Base-by-base conservation (phyloP, 2,113 vertebrate species). In the Silurus asotus region DNA sequence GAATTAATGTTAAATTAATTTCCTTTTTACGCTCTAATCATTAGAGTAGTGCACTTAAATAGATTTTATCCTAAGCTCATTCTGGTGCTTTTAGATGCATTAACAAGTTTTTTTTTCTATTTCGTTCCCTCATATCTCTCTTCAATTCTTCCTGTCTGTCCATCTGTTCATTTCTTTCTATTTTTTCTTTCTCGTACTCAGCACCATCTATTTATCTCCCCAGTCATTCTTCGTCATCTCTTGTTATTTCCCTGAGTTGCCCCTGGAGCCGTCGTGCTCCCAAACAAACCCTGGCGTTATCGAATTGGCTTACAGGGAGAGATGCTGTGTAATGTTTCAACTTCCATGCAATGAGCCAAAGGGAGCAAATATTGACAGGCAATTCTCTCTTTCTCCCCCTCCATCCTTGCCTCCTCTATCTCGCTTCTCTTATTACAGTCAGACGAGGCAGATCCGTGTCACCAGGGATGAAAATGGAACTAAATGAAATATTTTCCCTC, bases 291-390 rank as follows among this genome's bases (percentile, higher is more conserved):
- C 90, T 90, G 86, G 90, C 86, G 89, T 92, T 93, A 90, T 93
- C 87, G 84, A 94, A 95, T 94, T 93, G 93, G 92, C 92, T 94
- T 93, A 87, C 84, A 90, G 89, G 69, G 90, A 88, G 86, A 88
- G 84, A 86, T 90, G 90, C 93, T 86, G 80, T 87, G 93, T 94
- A 95, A 95, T 93, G 94, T 92, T 93, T 95, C 94, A 92, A 90
- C 93, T 94, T 93, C 93, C 82, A 91, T 92, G 92, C 83, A 87
- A 78, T 83, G 89, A 89, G 93, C 92, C 92, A 84, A 92, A 87
- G 93, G 92, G 94, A 94, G 90, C 95, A 95, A 95, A 95, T 95
- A 95, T 95, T 95, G 95, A 95, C 94, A 91, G 89, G 90, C 90
- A 92, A 94, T 95, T 94, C 93, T 91, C 85, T 90, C 76, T 69